phyloP scores from a whole-genome alignment of 2,113 vertebrate genomes.

The Stigmatopora argus region DNA sequence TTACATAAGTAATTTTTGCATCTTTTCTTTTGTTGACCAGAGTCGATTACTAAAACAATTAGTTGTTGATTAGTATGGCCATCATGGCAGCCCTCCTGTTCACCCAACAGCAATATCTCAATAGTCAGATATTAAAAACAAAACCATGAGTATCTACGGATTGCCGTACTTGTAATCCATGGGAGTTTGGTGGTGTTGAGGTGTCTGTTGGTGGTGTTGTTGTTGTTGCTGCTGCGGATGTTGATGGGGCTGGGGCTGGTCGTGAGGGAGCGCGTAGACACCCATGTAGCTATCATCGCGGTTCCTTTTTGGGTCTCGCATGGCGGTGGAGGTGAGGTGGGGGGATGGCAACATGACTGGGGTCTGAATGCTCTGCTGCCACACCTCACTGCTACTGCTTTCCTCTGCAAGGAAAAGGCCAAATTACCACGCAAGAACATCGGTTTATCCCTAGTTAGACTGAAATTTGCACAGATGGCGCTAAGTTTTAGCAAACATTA shows the following conservation, averaged over 20 bases:
- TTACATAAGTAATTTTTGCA: too few relatives aligned
- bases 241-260: constrained; percentile 75
- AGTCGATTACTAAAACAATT: too few relatives aligned
- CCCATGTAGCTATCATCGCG: constrained; percentile 92
- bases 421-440: background rate
- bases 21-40: too few relatives aligned
- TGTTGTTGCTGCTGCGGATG: constrained; percentile 70
- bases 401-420: constrained; percentile 77
- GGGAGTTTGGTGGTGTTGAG: constrained; percentile 78
- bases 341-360: constrained; percentile 95
- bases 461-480: background rate
- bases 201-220: constrained; percentile 67
- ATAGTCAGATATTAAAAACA: too few relatives aligned
- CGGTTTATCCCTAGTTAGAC: background rate
- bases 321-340: constrained; percentile 92
- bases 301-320: constrained; percentile 91
- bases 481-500: too few relatives aligned
- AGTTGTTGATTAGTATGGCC: too few relatives aligned
- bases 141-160: background rate
- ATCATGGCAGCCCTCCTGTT: too few relatives aligned
- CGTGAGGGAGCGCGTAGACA: constrained; percentile 88
- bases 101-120: background rate
- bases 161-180: constrained; percentile 93
- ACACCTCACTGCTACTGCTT: constrained; percentile 93
- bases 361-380: constrained; percentile 90